phyloP scores from a whole-genome alignment of 2,888 invertebrate species.

The Muschampia plurimacula region DNA sequence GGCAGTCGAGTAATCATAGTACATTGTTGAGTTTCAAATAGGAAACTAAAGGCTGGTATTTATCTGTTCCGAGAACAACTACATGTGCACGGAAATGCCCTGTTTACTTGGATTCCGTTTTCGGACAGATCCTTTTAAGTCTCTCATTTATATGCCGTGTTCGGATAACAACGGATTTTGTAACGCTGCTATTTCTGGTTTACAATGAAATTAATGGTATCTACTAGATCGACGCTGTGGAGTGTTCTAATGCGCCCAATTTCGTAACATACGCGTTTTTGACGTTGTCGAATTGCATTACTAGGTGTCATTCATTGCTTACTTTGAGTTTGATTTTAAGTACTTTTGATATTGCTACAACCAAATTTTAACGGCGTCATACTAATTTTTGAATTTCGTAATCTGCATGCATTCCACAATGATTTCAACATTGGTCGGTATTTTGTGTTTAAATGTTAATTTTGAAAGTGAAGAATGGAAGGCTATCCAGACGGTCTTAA shows the following conservation, averaged over 20 bases:
- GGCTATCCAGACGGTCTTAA: neutral
- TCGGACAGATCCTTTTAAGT: slow-evolving; percentile 74
- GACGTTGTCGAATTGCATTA: slow-evolving; percentile 26
- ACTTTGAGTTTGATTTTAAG: slow-evolving; percentile 41
- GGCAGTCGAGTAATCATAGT: slow-evolving; percentile 3
- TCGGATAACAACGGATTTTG: slow-evolving; percentile 70
- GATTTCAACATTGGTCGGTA: slow-evolving; percentile 1
- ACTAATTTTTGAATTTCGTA: slow-evolving; percentile 1
- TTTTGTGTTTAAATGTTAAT: neutral
- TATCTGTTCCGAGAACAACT: slow-evolving; percentile 46
- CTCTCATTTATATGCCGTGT: slow-evolving; percentile 63
- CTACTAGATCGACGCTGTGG: slow-evolving; percentile 53
- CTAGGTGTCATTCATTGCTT: slow-evolving; percentile 3
- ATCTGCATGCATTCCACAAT: neutral
- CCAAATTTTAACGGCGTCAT: neutral
- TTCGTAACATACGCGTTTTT: slow-evolving; percentile 38
- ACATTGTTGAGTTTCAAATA: slow-evolving; percentile 31
- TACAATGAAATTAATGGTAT: slow-evolving; percentile 61
- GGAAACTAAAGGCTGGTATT: slow-evolving; percentile 28
- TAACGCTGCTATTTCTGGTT: slow-evolving; percentile 67
- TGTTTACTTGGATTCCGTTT: slow-evolving; percentile 74
- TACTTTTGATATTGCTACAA: slow-evolving; percentile 40
- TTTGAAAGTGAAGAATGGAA: slow-evolving; percentile 1
- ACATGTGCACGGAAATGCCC: slow-evolving; percentile 74
- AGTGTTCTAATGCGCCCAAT: slow-evolving; percentile 31